Conservation (phyloP, 2,113 vertebrate species). For the Calidris pugnax region DNA sequence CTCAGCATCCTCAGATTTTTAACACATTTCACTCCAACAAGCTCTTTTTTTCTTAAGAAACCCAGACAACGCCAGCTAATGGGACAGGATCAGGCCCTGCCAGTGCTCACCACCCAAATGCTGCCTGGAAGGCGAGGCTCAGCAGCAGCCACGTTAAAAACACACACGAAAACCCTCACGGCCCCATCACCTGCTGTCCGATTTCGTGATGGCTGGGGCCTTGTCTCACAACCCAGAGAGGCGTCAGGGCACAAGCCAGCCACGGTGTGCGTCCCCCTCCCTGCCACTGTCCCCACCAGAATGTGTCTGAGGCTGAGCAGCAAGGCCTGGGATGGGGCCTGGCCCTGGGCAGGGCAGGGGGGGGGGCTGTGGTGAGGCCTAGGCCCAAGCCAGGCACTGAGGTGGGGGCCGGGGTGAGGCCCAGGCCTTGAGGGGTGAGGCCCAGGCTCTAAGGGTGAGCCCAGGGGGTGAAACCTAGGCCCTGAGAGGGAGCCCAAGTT, state of each 20-base stretch:
- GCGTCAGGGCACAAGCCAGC: neutral
- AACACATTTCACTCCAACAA: rapidly evolving
- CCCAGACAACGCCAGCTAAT: rapidly evolving
- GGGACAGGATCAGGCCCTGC: neutral
- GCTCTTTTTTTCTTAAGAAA: rapidly evolving
- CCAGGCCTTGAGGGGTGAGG: neutral
- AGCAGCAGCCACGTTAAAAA: neutral
- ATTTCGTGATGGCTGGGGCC: neutral
- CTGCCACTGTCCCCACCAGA: neutral
- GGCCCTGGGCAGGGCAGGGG: too few relatives aligned
- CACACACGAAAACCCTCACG: rapidly evolving
- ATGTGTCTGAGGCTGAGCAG: rapidly evolving
- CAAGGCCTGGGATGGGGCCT: neutral
- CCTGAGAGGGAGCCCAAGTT: neutral
- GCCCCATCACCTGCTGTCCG: neutral
- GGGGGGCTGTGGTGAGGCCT: too few relatives aligned
- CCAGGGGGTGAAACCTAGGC: neutral
- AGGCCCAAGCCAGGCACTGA: too few relatives aligned
- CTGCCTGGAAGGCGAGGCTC: rapidly evolving
- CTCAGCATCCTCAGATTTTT: rapidly evolving
- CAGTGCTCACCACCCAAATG: too few relatives aligned
- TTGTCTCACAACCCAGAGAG: neutral
- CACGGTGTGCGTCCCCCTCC: rapidly evolving
- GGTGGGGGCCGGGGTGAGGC: neutral
- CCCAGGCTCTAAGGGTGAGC: neutral